Evolutionary conservation across 2,113 vertebrate species (phyloP), one percentile per base, ranked within the genome.

Genomic region (Garra rufa): DNA sequence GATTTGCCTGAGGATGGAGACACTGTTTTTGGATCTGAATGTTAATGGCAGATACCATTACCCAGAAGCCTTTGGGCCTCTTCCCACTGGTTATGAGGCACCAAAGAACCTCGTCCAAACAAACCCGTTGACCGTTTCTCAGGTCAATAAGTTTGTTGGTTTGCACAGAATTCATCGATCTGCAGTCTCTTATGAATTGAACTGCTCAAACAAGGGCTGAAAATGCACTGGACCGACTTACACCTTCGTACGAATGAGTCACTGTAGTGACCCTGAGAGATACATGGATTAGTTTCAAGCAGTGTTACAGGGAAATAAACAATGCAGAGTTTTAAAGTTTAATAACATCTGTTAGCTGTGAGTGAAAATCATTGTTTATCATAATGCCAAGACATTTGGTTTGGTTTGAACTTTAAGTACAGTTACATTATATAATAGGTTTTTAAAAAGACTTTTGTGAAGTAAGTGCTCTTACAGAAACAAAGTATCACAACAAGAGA

Each of bases 191-290:
- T 84, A 70, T 84, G 61, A 84, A 57, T 46, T 52, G 26, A 44
- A 19, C 52, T 77, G 83, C 61, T 84, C 19, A 28, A 84, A 84
- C 38, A 21, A 73, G 28, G 59, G 30, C 44, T 67, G 82, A 83
- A 24, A 77, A 41, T 21, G 30, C 73, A 76, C 34, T 21, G 5
- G 5, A 83, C 21, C 19, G 57, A 65, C 44, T 48, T 21, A 34
- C 73, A 15, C 13, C 57, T 52, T 17, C 44, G 14, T 61, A 48
- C 26, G 24, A 34, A 41, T 9, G 3, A n/a, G 67, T 43, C 34
- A n/a, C 17, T 52, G 24, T 28, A 21, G 15, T 43, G 38, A 65
- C 26, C 11, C 2, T 34, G 17, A 69, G 34, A 71, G 38, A 71
- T 13, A 43, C 24, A 63, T 11, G 14, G 59, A 26, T 4, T 11